Conservation (phyloP, 2,797 vertebrate genomes). For the Notamacropus eugenii region DNA sequence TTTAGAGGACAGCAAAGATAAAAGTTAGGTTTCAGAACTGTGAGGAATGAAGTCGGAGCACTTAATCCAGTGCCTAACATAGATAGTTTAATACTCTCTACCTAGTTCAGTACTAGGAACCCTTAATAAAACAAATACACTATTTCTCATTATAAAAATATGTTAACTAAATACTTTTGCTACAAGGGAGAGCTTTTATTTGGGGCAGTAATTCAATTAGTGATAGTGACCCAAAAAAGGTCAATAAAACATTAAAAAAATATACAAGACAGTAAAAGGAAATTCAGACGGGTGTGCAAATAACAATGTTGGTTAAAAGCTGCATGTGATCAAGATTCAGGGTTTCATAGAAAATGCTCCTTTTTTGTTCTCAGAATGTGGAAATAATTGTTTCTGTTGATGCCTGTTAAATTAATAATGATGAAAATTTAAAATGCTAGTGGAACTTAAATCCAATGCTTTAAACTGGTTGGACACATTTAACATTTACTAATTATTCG, state of each 20-base stretch:
- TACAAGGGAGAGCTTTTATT: background rate
- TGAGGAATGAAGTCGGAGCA: background rate
- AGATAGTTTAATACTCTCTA: too few relatives aligned
- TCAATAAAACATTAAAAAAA: background rate
- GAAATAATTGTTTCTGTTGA: background rate
- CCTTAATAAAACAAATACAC: background rate
- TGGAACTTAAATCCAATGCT: background rate
- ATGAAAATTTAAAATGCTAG: background rate
- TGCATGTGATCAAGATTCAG: background rate
- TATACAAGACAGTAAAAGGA: background rate
- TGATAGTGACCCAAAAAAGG: background rate
- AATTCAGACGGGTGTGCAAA: background rate
- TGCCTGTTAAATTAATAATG: background rate
- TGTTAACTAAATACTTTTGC: background rate
- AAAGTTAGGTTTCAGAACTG: background rate
- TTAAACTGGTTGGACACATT: background rate
- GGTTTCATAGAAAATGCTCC: background rate
- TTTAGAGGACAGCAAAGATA: background rate
- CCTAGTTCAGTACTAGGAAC: background rate
- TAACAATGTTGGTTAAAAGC: background rate
- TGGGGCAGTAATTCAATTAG: background rate
- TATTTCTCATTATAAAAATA: background rate
- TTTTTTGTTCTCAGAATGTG: background rate
- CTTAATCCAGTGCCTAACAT: background rate
- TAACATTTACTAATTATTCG: background rate